phyloP scores from a whole-genome alignment of 1,140 invertebrate genomes.

The Cyclargus thomasi region DNA sequence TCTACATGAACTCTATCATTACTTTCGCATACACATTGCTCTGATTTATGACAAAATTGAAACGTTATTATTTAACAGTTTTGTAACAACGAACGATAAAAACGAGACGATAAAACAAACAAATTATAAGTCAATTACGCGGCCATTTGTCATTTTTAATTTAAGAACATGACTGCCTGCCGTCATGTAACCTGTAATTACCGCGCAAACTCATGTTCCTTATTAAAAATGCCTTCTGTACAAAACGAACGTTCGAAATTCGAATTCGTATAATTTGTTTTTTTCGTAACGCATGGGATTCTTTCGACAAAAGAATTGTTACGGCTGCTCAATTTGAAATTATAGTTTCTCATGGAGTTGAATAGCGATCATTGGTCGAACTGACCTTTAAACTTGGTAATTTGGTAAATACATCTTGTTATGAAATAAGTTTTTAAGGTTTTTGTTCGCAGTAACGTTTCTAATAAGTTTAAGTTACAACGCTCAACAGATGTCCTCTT shows the following conservation, averaged over 20 bases:
- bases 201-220: slow-evolving; percentile 3
- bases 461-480: no score
- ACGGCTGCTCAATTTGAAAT: neutral
- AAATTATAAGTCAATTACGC: slow-evolving; percentile 11
- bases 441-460: neutral
- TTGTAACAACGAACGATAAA: neutral
- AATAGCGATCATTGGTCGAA: neutral
- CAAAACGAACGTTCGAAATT: neutral
- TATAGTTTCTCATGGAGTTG: neutral
- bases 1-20: no score
- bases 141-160: slow-evolving; percentile 13
- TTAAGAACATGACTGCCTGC: neutral
- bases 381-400: neutral
- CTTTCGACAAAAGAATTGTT: slow-evolving; percentile 10
- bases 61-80: neutral
- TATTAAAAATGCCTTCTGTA: slow-evolving; percentile 9
- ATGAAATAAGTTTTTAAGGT: neutral
- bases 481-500: no score
- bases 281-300: slow-evolving; percentile 8
- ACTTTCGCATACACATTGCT: no score
- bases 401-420: neutral
- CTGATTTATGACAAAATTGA: neutral
- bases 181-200: slow-evolving; percentile 12
- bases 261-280: slow-evolving; percentile 11
- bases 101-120: slow-evolving; percentile 9